A percentile compares a stretch with the other conserved stretches of the same genome.
Evolutionary conservation across 2,888 invertebrate genomes (phyloP).

Genomic region (Spodoptera littoralis): DNA sequence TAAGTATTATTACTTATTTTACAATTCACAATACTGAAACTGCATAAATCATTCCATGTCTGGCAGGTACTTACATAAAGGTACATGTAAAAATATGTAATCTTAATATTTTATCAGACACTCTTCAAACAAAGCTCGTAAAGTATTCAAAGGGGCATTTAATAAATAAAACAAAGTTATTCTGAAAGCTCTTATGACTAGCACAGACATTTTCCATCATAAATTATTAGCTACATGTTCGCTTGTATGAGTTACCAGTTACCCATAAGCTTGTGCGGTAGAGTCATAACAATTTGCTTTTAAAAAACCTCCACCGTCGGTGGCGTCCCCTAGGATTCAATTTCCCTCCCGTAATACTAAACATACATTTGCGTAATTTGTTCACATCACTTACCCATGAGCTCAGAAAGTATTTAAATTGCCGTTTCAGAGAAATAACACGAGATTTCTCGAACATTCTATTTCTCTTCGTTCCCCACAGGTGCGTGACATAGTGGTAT

Average conservation of each 20-base stretch:
- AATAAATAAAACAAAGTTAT: too few relatives aligned
- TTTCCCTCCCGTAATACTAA: slow-evolving; percentile 63
- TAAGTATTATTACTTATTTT: too few relatives aligned
- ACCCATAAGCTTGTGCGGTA: too few relatives aligned
- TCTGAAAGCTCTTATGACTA: too few relatives aligned
- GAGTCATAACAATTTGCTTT: slow-evolving; percentile 28
- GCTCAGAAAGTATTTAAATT: slow-evolving; percentile 66
- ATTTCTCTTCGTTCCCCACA: slow-evolving; percentile 22
- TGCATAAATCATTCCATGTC: too few relatives aligned
- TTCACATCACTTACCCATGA: slow-evolving; percentile 60
- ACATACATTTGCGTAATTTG: slow-evolving; percentile 72
- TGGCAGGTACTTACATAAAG: too few relatives aligned
- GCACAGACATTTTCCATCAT: slow-evolving; percentile 1
- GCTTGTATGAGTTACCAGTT: not conserved
- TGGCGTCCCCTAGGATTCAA: slow-evolving; percentile 61
- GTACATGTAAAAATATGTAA: too few relatives aligned
- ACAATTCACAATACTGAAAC: too few relatives aligned
- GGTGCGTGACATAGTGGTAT: slow-evolving; percentile 23
- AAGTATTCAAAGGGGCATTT: too few relatives aligned
- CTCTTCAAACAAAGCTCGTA: too few relatives aligned
- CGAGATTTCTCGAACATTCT: slow-evolving; percentile 36
- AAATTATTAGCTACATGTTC: not conserved
- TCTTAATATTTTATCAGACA: too few relatives aligned
- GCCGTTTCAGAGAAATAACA: slow-evolving; percentile 60
- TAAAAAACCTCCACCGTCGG: slow-evolving; percentile 26